Conservation (phyloP, 2,113 vertebrate genomes). For the Xyliphius kryptos region DNA sequence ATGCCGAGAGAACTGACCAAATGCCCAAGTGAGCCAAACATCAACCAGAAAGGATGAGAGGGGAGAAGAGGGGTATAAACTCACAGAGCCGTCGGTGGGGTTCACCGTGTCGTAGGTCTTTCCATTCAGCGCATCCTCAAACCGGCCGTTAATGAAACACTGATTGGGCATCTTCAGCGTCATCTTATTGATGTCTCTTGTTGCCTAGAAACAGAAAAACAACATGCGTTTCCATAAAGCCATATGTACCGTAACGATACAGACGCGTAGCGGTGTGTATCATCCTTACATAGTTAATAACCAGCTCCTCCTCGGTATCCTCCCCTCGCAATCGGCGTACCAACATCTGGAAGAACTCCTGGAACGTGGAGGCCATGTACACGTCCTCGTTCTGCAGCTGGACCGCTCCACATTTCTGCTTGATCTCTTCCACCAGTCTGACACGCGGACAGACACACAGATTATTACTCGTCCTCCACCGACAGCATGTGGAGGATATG, state of each 20-base stretch:
- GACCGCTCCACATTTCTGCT: slow-evolving; percentile 63
- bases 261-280: too few relatives aligned
- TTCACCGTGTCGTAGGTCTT: slow-evolving; percentile 71
- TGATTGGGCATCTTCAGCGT: slow-evolving; percentile 70
- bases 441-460: slow-evolving; percentile 1
- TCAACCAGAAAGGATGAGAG: too few relatives aligned
- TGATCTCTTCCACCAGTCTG: slow-evolving; percentile 80
- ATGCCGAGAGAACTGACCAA: too few relatives aligned
- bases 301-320: slow-evolving; percentile 57
- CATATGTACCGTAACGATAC: too few relatives aligned
- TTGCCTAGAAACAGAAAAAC: slow-evolving; percentile 52
- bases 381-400: slow-evolving; percentile 80
- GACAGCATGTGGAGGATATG: too few relatives aligned
- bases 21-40: too few relatives aligned
- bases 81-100: slow-evolving; percentile 61
- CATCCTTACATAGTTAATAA: slow-evolving; percentile 66
- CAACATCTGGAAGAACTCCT: slow-evolving; percentile 77
- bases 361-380: slow-evolving; percentile 82
- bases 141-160: slow-evolving; percentile 70
- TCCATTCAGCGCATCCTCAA: slow-evolving; percentile 68
- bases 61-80: too few relatives aligned
- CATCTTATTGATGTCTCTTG: slow-evolving; percentile 68
- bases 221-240: background rate
- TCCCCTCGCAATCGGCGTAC: slow-evolving; percentile 75
- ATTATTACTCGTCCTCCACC: too few relatives aligned